A percentile compares a stretch with the other conserved stretches of the same genome.
phyloP scores from a whole-genome alignment of 2,113 vertebrate species.

The Urocynchramus pylzowi region DNA sequence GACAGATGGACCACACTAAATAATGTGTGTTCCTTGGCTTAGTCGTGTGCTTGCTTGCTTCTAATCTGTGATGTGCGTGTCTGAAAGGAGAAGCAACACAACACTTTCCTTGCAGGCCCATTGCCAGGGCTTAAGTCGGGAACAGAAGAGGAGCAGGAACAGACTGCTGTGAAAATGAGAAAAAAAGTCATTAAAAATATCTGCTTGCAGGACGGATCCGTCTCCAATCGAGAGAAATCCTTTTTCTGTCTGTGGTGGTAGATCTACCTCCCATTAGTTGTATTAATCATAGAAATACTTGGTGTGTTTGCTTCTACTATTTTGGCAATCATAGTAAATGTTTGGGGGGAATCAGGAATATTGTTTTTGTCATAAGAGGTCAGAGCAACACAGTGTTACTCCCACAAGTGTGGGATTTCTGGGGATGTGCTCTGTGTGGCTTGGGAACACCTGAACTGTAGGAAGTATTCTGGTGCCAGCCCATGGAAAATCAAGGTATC shows the following conservation, averaged over 20 bases:
- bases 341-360: background rate
- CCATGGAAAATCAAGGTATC: background rate
- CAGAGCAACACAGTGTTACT: background rate
- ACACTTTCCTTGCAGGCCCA: background rate
- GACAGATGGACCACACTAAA: conserved; percentile 20
- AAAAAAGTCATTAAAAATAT: background rate
- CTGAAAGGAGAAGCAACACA: background rate
- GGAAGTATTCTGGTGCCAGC: background rate
- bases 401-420: background rate
- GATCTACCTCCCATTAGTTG: background rate
- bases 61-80: background rate
- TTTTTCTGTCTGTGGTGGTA: background rate
- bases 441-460: background rate
- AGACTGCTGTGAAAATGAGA: background rate
- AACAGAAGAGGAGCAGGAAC: background rate
- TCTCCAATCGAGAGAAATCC: background rate
- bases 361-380: background rate
- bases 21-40: background rate
- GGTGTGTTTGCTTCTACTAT: background rate
- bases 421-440: background rate
- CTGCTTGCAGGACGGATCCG: background rate
- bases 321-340: background rate
- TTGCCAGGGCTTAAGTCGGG: background rate
- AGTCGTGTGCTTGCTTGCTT: background rate
- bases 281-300: background rate